Base-by-base conservation (phyloP, 2,113 vertebrate genomes). In the Oreotrochilus melanogaster region DNA sequence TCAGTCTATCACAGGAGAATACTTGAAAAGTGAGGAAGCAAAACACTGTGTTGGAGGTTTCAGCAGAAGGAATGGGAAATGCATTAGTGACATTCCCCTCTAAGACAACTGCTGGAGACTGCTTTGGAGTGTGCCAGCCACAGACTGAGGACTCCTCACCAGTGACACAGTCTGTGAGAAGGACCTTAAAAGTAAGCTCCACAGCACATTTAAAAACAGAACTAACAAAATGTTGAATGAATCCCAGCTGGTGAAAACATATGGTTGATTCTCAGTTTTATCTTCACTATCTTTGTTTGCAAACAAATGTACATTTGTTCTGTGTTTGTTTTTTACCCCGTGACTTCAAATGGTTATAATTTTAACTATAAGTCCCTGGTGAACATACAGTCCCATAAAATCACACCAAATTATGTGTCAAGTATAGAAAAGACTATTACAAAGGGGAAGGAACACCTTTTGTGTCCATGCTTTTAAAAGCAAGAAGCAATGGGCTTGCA, bases 291-390 rank as follows among this genome's bases (percentile, higher is more conserved):
- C 96, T 96, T 94, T 95, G 65, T 97, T 96, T 97, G 96, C 96
- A 98, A 98, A 98, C 93, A 97, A 96, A 94, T 61, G 89, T 97
- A 72, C 96, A 97, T 98, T 98, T 98, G 96, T 97, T 97, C 96
- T 96, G 70, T 4, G 7, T 97, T 96, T 97, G 93, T 93, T 96
- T 96, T 97, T 97, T 92, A 95, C 72, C 66, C 89, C 45, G 64
- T 70, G 88, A 91, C 83, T 92, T 95, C 93, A 91, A 84, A 92
- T 95, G 81, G 96, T 76, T 91, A 87, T 78, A 56, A 57, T 95
- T 96, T 95, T 90, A 92, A 71, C 79, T 88, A 10, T 51, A 86
- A 89, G 94, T 76, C 53, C 66, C 89, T 73, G 85, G n/a, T 78
- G 82, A 93, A 54, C 83, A 96, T 79, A 69, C 79, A 81, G 65